A percentile compares a stretch with the other conserved stretches of the same genome.
These are phyloP conservation scores for Hyles euphorbiae DNA, from an alignment of 1,140 invertebrate species.

Conservation along the genomic window DNA sequence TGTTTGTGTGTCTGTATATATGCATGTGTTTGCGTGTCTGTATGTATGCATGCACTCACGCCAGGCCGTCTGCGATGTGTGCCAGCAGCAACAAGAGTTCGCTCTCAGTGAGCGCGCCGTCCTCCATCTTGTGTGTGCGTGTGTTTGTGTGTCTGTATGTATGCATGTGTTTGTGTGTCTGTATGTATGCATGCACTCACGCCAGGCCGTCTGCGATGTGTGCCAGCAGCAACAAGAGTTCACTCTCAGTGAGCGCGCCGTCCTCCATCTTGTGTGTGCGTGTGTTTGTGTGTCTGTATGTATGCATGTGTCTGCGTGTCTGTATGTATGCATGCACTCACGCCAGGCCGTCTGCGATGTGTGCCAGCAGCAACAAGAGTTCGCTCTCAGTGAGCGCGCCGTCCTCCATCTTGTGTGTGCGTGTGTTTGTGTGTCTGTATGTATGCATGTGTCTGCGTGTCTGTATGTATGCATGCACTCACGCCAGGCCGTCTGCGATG, in stretches of 20 bases:
- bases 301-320: too few species aligned
- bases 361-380: conserved; percentile 81
- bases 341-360: conserved; percentile 83
- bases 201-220: conserved; percentile 85
- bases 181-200: conserved; percentile 39
- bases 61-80: conserved; percentile 85
- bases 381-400: conserved; percentile 77
- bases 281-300: too few species aligned
- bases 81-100: conserved; percentile 82
- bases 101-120: conserved; percentile 72
- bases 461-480: conserved; percentile 26
- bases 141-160: too few species aligned
- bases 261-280: conserved; percentile 69
- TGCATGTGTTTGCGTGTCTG: too few species aligned
- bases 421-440: too few species aligned
- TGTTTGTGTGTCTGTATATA: too few species aligned
- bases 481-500: conserved; percentile 82
- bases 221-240: conserved; percentile 81
- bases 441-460: too few species aligned
- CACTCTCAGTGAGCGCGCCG: conserved; percentile 75
- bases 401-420: conserved; percentile 59
- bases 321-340: conserved; percentile 35
- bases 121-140: conserved; percentile 57
- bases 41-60: conserved; percentile 44
- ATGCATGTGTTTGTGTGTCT: too few species aligned